Percentiles rank a stretch among this genome's conserved stretches.
phyloP scores from a whole-genome alignment of 2,888 invertebrate species.

The Stratiomys singularior region DNA sequence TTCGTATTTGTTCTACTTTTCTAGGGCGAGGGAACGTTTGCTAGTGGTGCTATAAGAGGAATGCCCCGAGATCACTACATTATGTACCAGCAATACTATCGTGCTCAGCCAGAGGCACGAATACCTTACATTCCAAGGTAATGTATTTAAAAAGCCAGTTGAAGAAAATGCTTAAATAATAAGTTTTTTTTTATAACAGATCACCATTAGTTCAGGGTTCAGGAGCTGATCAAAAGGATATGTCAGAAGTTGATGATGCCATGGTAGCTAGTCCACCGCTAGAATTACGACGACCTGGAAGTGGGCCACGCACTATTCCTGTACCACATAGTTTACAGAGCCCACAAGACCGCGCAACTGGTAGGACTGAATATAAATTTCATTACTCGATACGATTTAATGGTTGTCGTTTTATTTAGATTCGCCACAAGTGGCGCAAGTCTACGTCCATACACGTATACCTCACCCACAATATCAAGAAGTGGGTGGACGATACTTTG shows the following conservation, averaged over 20 bases:
- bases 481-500: slow-evolving; percentile 68
- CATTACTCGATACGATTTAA: not conserved
- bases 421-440: slow-evolving; percentile 77
- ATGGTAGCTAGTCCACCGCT: slow-evolving; percentile 77
- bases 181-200: slow-evolving; percentile 54
- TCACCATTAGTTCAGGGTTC: slow-evolving; percentile 54
- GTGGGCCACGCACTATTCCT: slow-evolving; percentile 70
- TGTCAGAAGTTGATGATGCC: slow-evolving; percentile 62
- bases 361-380: slow-evolving; percentile 60
- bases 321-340: slow-evolving; percentile 77
- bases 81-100: slow-evolving; percentile 67
- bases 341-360: slow-evolving; percentile 75
- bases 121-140: slow-evolving; percentile 57
- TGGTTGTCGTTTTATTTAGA: slow-evolving; percentile 59
- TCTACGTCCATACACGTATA: slow-evolving; percentile 70
- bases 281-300: slow-evolving; percentile 73
- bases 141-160: not conserved
- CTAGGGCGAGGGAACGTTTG: slow-evolving; percentile 68
- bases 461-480: slow-evolving; percentile 66
- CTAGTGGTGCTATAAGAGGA: slow-evolving; percentile 62
- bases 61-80: slow-evolving; percentile 60
- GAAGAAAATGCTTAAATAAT: not conserved
- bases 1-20: not conserved
- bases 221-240: slow-evolving; percentile 55
- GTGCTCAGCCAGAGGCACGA: slow-evolving; percentile 66